Evolutionary conservation across 2,797 vertebrate genomes (phyloP), one percentile per base, ranked within the genome.

Genomic region (Columba guinea): DNA sequence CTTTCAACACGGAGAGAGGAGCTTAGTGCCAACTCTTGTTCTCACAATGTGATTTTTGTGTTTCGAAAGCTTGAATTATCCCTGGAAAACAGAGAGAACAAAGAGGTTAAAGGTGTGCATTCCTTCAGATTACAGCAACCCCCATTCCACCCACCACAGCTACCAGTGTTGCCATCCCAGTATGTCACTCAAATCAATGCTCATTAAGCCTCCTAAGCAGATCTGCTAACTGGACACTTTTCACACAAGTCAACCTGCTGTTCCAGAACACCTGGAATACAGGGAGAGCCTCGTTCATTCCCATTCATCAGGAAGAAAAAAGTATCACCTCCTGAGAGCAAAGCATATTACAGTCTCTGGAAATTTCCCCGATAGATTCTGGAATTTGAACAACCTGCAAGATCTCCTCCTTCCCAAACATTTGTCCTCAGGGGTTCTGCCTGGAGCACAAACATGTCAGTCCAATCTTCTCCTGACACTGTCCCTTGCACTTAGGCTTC

Each of bases 1-100:
- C 77, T 88, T 94, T 91, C 76, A 65, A 96, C 92, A 97, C 84
- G 92, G 30, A 97, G 96, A 96, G 95, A 96, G 96, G 84, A 95
- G 91, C 80, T 96, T 94, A 97, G 93, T 96, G 94, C 93, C 97
- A 97, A 94, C 97, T 96, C 95, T 96, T 96, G 94, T 96, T 97
- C 96, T 98, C 98, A 98, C 97, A 98, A 98, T 35, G 98, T 97
- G 97, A 98, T 98, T 97, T 98, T 98, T 97, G 98, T 98, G 95
- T 98, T 98, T 97, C 98, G 98, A 97, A 98, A 98, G 97, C 98
- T 98, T 94, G 98, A 98, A 96, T 98, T 98, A 97, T 98, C 98
- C 97, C 98, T 98, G 96, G 77, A 98, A 98, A 96, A 97, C 35
- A 98, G 95, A 97, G 90, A 73, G 81, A 93, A 97, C 74, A 93